Evolutionary conservation across 2,888 invertebrate genomes (phyloP), one percentile per base, ranked within the genome.

Genomic region (Orthonychiurus folsomi): DNA sequence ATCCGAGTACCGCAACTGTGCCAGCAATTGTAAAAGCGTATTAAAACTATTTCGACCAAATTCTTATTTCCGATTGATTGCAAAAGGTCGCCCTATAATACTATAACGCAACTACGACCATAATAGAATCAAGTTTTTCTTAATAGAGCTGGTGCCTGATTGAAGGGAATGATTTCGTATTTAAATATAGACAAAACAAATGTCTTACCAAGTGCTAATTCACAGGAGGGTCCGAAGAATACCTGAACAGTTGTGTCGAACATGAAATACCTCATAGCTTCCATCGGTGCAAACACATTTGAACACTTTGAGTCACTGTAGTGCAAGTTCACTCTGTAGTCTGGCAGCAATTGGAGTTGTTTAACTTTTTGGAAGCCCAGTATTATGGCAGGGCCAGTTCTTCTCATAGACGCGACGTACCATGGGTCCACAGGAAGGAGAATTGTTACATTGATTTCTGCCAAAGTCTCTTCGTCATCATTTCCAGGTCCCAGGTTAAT

Each of bases 151-250:
- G n/a, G n/a, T n/a, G n/a, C n/a, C n/a, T n/a, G n/a, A n/a, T n/a
- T n/a, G n/a, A n/a, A n/a, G n/a, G n/a, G n/a, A n/a, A n/a, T n/a
- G n/a, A n/a, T n/a, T n/a, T n/a, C n/a, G n/a, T n/a, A n/a, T n/a
- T n/a, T n/a, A n/a, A n/a, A n/a, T n/a, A n/a, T n/a, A n/a, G n/a
- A n/a, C n/a, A n/a, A n/a, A n/a, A n/a, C n/a, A n/a, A n/a, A n/a
- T n/a, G n/a, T 37, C 85, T 83, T 78, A 90, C 90, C 89, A 60
- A 89, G 77, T 27, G 86, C 84, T 76, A 86, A 89, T 74, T 91
- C 90, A 73, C 90, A 91, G 1, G 86, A 82, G 0, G 89, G 88
- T 12, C 90, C 90, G 72, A 91, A 84, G 73, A 89, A 85, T 0
- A 88, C 84, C 74, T 89, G 86, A 0, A 86, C 84, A 23, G 56